phyloP scores from a whole-genome alignment of 2,113 vertebrate species.

The Halcyon malimbica region DNA sequence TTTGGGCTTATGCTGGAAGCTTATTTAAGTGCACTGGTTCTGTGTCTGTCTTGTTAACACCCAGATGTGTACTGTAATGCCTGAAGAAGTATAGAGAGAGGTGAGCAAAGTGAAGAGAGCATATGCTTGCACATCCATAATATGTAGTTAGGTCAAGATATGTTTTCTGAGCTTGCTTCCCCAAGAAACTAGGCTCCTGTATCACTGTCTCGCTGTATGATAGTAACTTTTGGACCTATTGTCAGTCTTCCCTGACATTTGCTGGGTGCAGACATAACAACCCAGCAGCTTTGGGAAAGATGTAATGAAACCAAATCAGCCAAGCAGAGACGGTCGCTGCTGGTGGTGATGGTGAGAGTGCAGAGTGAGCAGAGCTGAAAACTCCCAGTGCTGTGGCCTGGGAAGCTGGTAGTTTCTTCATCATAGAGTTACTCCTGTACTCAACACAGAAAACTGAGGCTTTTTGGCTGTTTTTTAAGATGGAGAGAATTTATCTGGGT shows the following conservation, averaged over 20 bases:
- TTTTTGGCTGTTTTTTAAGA: background rate
- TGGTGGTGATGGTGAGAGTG: too few relatives aligned
- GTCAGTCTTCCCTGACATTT: background rate
- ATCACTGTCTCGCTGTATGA: too few relatives aligned
- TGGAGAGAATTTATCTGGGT: background rate
- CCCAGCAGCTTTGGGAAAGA: background rate
- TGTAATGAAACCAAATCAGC: background rate
- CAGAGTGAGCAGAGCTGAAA: background rate
- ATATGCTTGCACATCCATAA: fast-evolving
- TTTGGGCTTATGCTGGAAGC: background rate
- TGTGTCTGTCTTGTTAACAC: background rate
- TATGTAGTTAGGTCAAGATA: background rate
- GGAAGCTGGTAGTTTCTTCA: background rate
- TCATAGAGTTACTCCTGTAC: background rate
- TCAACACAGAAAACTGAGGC: background rate
- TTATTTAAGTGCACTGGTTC: background rate
- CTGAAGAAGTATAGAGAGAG: background rate
- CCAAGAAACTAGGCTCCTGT: background rate
- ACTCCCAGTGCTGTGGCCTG: fast-evolving
- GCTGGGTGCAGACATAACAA: background rate
- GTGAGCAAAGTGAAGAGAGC: background rate
- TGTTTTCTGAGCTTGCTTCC: background rate
- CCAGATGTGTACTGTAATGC: fast-evolving
- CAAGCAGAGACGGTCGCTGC: background rate
- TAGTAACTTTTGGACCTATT: background rate